Base-by-base conservation (phyloP, 2,797 vertebrate species). In the Denticeps clupeoides region DNA sequence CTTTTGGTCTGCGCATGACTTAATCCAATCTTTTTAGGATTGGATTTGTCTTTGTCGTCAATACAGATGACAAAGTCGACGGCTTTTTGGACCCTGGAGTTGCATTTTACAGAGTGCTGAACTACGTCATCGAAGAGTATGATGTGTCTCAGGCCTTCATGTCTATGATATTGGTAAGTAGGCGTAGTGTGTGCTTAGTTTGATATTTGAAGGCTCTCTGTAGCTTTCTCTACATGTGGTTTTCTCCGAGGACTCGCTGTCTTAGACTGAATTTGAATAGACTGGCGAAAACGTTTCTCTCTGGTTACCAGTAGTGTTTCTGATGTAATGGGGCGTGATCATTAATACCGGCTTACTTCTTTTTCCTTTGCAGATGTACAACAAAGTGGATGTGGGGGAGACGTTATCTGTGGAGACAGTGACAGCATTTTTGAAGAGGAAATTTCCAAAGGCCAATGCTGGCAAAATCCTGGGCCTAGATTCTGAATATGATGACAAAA, bases 41-140 rank as follows among this genome's bases (percentile, higher is more conserved):
- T 80, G 95, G 95, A 63, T 89, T 96, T 76, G 89, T 95, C 71
- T 93, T 99, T 72, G 62, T 93, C 74, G 75, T 98, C 76, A 89
- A 74, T 79, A 69, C 81, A 25, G 72, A 87, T 64, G 86, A 91
- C 70, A 75, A 82, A 64, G 73, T 84, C 58, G 87, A 95, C 79
- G 89, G 87, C 58, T 76, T 72, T 60, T 56, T 74, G 40, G 89
- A 95, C 44, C 81, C 84, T 32, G 93, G 91, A 45, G 73, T 93
- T 58, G 90, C 87, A 63, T 82, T 99, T 67, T 89, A 87, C 83
- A 73, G 89, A 72, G 76, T 87, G 56, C 84, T 93, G 74, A 93
- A 87, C 72, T 97, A 90, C 69, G 81, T 96, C 55, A 63, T 79
- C 15, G 87, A 93, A 32, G 89, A 97, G 72, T 81, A 80, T 59